Conservation (phyloP, 2,888 invertebrate species). For the Drosophila vallismaia region DNA sequence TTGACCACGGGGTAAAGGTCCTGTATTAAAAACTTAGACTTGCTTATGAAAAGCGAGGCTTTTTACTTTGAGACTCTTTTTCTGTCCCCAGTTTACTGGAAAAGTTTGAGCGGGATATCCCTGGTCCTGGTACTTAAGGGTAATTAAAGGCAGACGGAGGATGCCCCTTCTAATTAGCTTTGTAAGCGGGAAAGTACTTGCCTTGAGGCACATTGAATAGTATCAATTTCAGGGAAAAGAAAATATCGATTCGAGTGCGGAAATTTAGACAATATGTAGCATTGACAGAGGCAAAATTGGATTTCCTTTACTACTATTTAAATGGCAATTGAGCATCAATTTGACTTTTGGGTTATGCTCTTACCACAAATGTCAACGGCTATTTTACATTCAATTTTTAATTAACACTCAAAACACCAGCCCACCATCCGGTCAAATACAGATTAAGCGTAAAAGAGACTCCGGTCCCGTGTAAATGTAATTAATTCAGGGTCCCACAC, state of each 20-base stretch:
- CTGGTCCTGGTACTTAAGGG: slow-evolving; percentile 32
- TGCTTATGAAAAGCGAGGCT: slow-evolving; percentile 24
- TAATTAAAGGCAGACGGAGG: slow-evolving; percentile 50
- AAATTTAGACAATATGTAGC: neutral
- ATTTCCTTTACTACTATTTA: neutral
- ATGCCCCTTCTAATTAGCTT: slow-evolving; percentile 17
- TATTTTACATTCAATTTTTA: slow-evolving; percentile 56
- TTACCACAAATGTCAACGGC: slow-evolving; percentile 40
- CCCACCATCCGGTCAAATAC: slow-evolving; percentile 9
- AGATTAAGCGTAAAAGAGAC: slow-evolving; percentile 6
- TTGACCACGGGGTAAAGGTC: slow-evolving; percentile 39
- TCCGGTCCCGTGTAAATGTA: slow-evolving; percentile 42
- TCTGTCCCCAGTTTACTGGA: neutral
- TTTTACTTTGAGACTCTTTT: slow-evolving; percentile 7
- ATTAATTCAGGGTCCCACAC: slow-evolving; percentile 42
- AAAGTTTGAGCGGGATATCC: slow-evolving; percentile 28
- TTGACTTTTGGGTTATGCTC: neutral
- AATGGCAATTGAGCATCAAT: slow-evolving; percentile 2
- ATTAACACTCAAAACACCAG: slow-evolving; percentile 52
- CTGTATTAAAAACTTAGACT: slow-evolving; percentile 30
- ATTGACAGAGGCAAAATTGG: neutral
- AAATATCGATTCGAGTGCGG: neutral
- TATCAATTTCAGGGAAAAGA: neutral
- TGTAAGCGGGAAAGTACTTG: slow-evolving; percentile 5
- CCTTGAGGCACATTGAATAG: slow-evolving; percentile 8